phyloP scores from a whole-genome alignment of 2,888 invertebrate genomes.

The Pachycephus smyrnensis region DNA sequence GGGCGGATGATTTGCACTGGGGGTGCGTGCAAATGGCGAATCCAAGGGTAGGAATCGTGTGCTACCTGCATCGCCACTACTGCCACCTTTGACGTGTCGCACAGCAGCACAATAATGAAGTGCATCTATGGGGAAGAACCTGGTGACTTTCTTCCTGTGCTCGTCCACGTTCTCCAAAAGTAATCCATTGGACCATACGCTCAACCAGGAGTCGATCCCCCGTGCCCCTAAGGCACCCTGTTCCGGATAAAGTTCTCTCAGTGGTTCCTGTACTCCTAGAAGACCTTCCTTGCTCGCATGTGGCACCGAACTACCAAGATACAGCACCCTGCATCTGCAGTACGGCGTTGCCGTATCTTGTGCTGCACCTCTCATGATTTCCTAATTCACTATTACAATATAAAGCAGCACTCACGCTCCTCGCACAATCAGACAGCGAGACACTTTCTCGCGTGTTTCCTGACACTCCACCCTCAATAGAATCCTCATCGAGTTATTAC shows the following conservation, averaged over 20 bases:
- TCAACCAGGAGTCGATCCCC: conserved; percentile 96
- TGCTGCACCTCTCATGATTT: conserved; percentile 60
- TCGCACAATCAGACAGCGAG: neutral
- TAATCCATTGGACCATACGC: conserved; percentile 97
- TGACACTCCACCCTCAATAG: neutral
- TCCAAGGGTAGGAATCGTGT: conserved; percentile 95
- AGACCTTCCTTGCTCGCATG: conserved; percentile 98
- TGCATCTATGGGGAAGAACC: conserved; percentile 96
- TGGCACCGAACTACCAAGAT: conserved; percentile 95
- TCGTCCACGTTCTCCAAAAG: conserved; percentile 96
- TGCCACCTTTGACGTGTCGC: conserved; percentile 77
- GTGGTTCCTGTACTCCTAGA: conserved; percentile 96
- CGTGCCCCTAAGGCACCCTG: conserved; percentile 89
- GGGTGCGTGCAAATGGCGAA: conserved; percentile 94
- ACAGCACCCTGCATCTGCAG: conserved; percentile 95
- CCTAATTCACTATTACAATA: neutral
- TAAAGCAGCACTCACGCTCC: neutral
- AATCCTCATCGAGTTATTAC: neutral
- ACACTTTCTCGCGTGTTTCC: neutral
- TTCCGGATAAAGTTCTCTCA: conserved; percentile 95
- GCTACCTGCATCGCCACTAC: conserved; percentile 71
- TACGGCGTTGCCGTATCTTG: conserved; percentile 90
- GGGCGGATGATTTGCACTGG: conserved; percentile 94
- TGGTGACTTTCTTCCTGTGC: conserved; percentile 91
- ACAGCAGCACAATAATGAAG: conserved; percentile 97